phyloP scores from a whole-genome alignment of 2,888 invertebrate species.

The Scaptomyza cyrtandrae region DNA sequence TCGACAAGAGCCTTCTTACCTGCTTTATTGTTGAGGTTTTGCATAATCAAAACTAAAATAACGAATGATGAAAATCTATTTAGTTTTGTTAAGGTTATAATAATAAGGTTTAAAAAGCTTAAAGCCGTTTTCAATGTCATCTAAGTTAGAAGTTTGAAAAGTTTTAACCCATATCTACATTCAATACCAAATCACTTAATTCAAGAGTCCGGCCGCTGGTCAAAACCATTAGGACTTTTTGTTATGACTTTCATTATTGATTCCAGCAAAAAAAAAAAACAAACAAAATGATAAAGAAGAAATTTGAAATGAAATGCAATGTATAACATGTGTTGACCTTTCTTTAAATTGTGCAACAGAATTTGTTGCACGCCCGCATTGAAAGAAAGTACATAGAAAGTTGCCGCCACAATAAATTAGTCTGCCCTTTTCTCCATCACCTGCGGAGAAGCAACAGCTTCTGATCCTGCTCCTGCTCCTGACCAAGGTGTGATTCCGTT shows the following conservation, averaged over 20 bases:
- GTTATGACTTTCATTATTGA: conserved; percentile 41
- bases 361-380: conserved; percentile 56
- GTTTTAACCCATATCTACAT: too few species aligned
- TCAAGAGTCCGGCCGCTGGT: neutral
- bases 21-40: too few species aligned
- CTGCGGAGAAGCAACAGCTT: conserved; percentile 19
- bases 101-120: too few species aligned
- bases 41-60: too few species aligned
- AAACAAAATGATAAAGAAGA: neutral
- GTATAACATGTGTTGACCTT: conserved; percentile 18
- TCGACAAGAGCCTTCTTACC: too few species aligned
- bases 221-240: conserved; percentile 39
- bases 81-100: too few species aligned
- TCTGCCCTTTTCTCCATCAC: conserved; percentile 20
- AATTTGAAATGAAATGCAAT: conserved; percentile 7
- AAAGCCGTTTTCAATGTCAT: too few species aligned
- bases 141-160: too few species aligned
- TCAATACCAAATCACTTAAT: neutral
- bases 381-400: conserved; percentile 53
- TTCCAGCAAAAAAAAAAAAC: conserved; percentile 12
- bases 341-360: conserved; percentile 39
- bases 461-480: conserved; percentile 10
- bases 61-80: too few species aligned
- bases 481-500: conserved; percentile 75
- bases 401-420: conserved; percentile 60